A percentile compares a stretch with the other conserved stretches of the same genome.
phyloP scores from a whole-genome alignment of 1,140 invertebrate genomes.

The Thaumatotibia leucotreta region DNA sequence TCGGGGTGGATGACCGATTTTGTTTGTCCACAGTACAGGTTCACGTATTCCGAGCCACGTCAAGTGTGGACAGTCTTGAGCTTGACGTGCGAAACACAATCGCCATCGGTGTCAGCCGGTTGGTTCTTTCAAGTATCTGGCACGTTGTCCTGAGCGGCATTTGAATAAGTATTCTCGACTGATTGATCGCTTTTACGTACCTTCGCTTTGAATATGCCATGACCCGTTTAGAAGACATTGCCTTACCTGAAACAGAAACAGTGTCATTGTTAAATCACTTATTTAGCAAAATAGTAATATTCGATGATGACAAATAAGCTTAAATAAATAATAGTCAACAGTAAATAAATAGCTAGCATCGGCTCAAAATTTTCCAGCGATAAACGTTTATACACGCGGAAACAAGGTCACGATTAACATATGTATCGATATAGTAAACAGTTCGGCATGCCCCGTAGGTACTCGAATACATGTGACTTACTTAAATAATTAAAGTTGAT shows the following conservation, averaged over 20 bases:
- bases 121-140: conserved; percentile 25
- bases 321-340: neutral
- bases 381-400: conserved; percentile 2
- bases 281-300: neutral
- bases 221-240: conserved; percentile 65
- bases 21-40: conserved; percentile 56
- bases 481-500: conserved; percentile 6
- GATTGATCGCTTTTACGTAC: conserved; percentile 53
- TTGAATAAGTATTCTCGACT: conserved; percentile 24
- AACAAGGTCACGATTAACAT: conserved; percentile 19
- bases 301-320: neutral
- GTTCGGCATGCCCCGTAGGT: neutral
- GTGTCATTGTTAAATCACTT: neutral
- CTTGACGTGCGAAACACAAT: conserved; percentile 28
- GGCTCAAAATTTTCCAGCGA: conserved; percentile 24
- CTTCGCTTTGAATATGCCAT: conserved; percentile 47
- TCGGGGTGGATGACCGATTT: conserved; percentile 59
- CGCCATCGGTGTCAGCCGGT: conserved; percentile 12
- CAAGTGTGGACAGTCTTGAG: conserved; percentile 33
- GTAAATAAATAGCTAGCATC: neutral
- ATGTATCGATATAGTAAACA: conserved; percentile 7
- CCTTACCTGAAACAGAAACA: conserved; percentile 65
- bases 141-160: conserved; percentile 40
- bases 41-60: conserved; percentile 43
- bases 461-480: conserved; percentile 1